Base-by-base conservation (phyloP, 2,113 vertebrate species). In the Pomatostomus ruficeps region DNA sequence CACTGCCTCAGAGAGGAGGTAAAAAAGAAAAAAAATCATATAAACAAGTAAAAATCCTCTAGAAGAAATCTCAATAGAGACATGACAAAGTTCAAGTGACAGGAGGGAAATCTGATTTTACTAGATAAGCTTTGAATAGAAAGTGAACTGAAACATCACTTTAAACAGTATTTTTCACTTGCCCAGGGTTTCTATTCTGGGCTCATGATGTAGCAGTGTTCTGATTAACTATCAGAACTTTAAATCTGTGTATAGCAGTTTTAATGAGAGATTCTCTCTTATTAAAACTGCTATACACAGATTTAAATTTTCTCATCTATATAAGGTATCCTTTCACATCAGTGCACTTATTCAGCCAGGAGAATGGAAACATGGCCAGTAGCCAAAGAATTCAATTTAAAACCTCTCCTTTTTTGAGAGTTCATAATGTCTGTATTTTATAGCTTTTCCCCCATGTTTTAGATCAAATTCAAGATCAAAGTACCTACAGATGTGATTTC, bases 301-400 rank as follows among this genome's bases (percentile, higher is more conserved):
- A 89, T 83, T 66, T 88, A 74, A 51, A 83, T 93, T 57, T 88
- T 91, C 78, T 90, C 82, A 71, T 91, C 94, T 96, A 96, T 93
- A 93, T 91, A 96, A 95, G 90, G 96, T 63, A 88, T 86, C 78
- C 88, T 81, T 90, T 91, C 35, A 93, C 76, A 70, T 25, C 57
- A 90, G 72, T 23, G 65, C 68, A 61, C 52, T 90, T 65, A 38
- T 63, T 91, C 68, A 68, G 63, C 40, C 14, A 8, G 59, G 61
- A 94, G 85, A 96, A 93, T 33, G 68, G 94, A 97, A 97, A 96
- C 65, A 84, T 86, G 90, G 95, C 90, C 82, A 83, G 71, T 0
- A 83, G 93, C 95, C 96, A 96, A 88, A 78, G 67, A 96, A 84
- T 55, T 74, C 10, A 2, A 88, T 86, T 84, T 86, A 91, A 95